Base-by-base conservation (phyloP, 2,113 vertebrate genomes). In the Cnemophilus loriae region DNA sequence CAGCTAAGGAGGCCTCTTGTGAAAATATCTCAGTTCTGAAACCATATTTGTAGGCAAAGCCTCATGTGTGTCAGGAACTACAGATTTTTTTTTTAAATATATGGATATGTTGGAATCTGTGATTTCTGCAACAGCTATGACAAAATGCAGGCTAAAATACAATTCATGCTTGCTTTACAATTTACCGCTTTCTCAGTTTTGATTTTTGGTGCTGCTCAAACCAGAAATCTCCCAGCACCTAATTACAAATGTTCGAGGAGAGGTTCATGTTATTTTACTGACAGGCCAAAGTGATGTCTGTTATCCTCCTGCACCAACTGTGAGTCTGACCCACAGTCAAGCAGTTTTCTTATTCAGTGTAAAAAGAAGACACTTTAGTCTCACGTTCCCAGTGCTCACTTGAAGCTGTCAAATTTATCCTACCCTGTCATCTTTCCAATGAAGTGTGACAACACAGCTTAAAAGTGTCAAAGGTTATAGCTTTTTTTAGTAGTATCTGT, bases 321-420 rank as follows among this genome's bases (percentile, higher is more conserved):
- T 55, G 35, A 68, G 20, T 52, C 37, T 67, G 33, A 95, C 50
- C 55, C 50, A 33, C 27, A 46, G 49, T 68, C 37, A 57, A 57
- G 55, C 41, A 88, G 39, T 76, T 76, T 80, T 74, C 46, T 85
- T 76, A 35, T 35, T 60, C 7, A 5, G 11, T 55, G 33, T 68
- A 37, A 88, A 95, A 87, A 86, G 67, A 77, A 50, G 61, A 78
- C 28, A 56, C 52, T 91, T 80, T 6, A 44, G 16, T 77, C 19
- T 90, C 55, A 9, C 46, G 23, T 89, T 95, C 22, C 64, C 23
- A 3, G 2, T 59, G 85, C 47, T 93, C 32, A 8, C 41, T 75
- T 93, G 52, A 76, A 93, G 79, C 53, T 49, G 55, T 86, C 79
- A 84, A 33, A 93, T 93, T 84, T 93, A 88, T 86, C 85, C 47